Evolutionary conservation across 1,140 invertebrate genomes (phyloP).

Genomic region (Ceratitis capitata): DNA sequence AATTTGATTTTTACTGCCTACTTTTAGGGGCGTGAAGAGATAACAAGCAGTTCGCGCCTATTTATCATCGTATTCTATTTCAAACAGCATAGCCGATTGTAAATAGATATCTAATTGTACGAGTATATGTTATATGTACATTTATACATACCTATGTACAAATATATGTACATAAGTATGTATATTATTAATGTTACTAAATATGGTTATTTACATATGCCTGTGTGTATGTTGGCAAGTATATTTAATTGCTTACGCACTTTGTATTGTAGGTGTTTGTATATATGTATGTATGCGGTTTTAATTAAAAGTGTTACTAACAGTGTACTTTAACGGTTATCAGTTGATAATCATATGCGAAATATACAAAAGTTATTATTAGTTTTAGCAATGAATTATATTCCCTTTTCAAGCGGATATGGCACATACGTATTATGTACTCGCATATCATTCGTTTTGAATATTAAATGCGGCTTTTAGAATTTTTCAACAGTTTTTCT

Average conservation of each 20-base stretch:
- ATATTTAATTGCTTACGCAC: not conserved
- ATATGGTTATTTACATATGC: not conserved
- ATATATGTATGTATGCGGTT: not conserved
- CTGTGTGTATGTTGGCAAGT: not conserved
- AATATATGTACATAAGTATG: not conserved
- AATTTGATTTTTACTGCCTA: slow-evolving; percentile 16
- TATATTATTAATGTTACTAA: too few relatives aligned
- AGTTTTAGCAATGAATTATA: not conserved
- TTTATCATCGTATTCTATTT: not conserved
- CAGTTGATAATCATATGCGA: not conserved
- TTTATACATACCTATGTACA: not conserved
- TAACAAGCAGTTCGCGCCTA: not conserved
- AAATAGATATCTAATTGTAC: not conserved
- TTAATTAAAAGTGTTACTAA: not conserved
- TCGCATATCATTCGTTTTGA: not conserved
- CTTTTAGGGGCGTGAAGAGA: slow-evolving; percentile 12
- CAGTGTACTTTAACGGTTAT: not conserved
- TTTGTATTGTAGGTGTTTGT: not conserved
- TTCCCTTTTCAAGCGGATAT: not conserved
- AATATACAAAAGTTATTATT: not conserved
- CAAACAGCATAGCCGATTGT: not conserved
- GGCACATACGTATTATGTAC: too few relatives aligned
- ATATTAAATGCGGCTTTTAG: not conserved
- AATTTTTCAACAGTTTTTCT: not conserved
- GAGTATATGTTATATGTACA: too few relatives aligned